Conservation (phyloP, 92 coral and sea anemone species). For the Actinernus sp. region DNA sequence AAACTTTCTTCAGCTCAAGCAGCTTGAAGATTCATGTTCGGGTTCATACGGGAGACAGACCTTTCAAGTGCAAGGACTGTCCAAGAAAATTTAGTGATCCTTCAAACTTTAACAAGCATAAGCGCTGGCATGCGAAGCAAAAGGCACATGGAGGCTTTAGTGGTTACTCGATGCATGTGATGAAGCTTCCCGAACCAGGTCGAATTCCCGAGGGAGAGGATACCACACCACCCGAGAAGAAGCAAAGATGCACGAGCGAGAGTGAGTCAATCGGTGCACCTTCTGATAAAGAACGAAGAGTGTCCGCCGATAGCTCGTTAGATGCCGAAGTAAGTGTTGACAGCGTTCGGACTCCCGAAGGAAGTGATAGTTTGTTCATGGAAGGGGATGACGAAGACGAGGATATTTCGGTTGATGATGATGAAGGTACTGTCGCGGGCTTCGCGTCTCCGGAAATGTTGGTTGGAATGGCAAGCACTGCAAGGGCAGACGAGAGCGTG, state of each 20-base stretch:
- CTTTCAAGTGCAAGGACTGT: conserved; percentile 97
- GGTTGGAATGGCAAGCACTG: conserved; percentile 59
- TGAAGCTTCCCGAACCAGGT: conserved; percentile 17
- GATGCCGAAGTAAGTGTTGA: conserved; percentile 34
- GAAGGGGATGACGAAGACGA: conserved; percentile 59
- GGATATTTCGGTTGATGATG: conserved; percentile 52
- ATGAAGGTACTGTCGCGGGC: conserved; percentile 47
- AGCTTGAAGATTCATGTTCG: conserved; percentile 96
- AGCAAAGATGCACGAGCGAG: conserved; percentile 19
- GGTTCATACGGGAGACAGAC: conserved; percentile 97
- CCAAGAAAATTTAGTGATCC: conserved; percentile 98
- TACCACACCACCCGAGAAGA: conserved; percentile 1
- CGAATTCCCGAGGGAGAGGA: conserved; percentile 6
- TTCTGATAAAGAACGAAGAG: conserved; percentile 16
- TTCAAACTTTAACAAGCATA: conserved; percentile 98
- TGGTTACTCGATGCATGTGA: conserved; percentile 39
- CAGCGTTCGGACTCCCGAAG: conserved; percentile 62
- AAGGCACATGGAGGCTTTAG: conserved; percentile 56
- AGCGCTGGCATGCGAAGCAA: conserved; percentile 95
- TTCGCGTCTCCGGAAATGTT: conserved; percentile 80
- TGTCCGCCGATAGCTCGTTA: conserved; percentile 24
- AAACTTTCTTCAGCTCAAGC: conserved; percentile 98
- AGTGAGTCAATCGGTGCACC: conserved; percentile 25
- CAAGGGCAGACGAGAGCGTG: background rate
- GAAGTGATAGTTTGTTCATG: conserved; percentile 70